These are phyloP conservation scores for Leptonema lineaticorne DNA, from an alignment of 1,140 invertebrate species.

Conservation along the genomic window DNA sequence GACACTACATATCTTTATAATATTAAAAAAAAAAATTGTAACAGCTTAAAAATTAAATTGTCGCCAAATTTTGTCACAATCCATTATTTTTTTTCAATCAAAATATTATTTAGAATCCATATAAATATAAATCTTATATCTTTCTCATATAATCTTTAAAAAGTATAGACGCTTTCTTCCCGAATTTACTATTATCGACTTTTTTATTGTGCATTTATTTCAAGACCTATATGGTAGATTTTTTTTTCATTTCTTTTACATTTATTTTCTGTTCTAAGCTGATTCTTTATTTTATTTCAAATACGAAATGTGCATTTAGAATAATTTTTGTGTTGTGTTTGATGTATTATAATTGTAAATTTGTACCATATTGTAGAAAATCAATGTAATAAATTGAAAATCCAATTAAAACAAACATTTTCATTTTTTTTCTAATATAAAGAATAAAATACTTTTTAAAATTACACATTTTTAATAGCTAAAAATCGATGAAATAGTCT, in stretches of 20 bases:
- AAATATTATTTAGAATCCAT: too few species aligned
- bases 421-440: not conserved
- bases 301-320: conserved; percentile 17
- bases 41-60: too few species aligned
- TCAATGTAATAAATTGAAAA: conserved; percentile 9
- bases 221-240: not conserved
- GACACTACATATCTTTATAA: too few species aligned
- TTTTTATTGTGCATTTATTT: conserved; percentile 19
- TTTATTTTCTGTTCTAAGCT: not conserved
- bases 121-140: too few species aligned
- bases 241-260: not conserved
- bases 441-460: too few species aligned
- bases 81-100: too few species aligned
- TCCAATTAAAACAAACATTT: not conserved
- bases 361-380: conserved; percentile 17
- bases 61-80: too few species aligned
- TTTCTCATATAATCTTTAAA: too few species aligned
- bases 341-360: conserved; percentile 3
- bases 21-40: too few species aligned
- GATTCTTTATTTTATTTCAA: not conserved
- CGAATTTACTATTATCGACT: too few species aligned
- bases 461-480: not conserved
- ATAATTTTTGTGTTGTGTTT: conserved; percentile 20
- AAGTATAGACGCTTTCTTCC: too few species aligned
- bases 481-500: not conserved